Base-by-base conservation (phyloP, 2,797 vertebrate genomes). In the Lepus townsendii region DNA sequence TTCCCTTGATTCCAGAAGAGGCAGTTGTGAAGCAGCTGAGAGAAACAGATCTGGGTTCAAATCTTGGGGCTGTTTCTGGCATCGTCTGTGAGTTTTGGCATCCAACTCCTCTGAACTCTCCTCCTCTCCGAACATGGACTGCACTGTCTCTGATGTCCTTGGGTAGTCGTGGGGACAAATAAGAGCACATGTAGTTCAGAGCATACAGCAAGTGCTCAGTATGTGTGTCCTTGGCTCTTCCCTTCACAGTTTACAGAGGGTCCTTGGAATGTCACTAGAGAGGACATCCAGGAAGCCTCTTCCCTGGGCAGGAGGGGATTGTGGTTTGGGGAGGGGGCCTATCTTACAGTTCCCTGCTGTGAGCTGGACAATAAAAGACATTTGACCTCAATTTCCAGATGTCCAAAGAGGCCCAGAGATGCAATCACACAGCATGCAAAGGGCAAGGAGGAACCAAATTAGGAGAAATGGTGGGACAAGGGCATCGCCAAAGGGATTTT, bases 1-100 rank as follows among this genome's bases (percentile, higher is more conserved):
- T 91, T 76, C 71, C 35, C 26, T 38, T 57, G 47, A 88, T 77
- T 80, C 93, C 93, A 76, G 60, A 86, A 84, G 54, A 88, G 54
- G 26, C 68, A 79, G n/a, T 88, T 91, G 42, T 52, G 42, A 93
- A 82, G n/a, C 60, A 66, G 17, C 71, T 89, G 75, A 91, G 80
- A 79, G 52, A 87, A 13, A 71, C 35, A 79, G 11, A 62, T 12
- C 19, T 50, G 42, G 19, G 30, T 77, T 79, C 76, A 80, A 76
- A 71, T 80, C 20, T 14, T 32, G 52, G 10, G n/a, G 69, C 52
- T 72, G 38, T 50, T 88, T 83, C 83, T 93, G 83, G 42, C 16
- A 38, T 90, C 68, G 30, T 63, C 62, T 69, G 47, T 90, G 38
- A 83, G 66, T 72, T 77, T 90, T 66, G 42, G 60, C 32, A n/a